phyloP scores from a whole-genome alignment of 2,797 vertebrate species.

The Craterocephalus amniculus region DNA sequence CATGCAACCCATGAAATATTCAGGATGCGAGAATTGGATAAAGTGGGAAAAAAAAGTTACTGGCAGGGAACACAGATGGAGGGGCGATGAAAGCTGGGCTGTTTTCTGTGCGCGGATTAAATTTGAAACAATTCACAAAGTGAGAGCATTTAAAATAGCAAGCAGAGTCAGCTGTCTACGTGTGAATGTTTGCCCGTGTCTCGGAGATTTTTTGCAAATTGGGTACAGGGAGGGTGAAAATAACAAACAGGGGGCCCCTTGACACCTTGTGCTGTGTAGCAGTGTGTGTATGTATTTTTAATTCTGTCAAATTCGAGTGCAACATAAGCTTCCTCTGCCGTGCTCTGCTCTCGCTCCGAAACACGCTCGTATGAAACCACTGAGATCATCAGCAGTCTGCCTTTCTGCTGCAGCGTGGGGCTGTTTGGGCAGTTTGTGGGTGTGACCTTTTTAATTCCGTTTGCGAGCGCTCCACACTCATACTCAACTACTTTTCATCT shows the following conservation, averaged over 20 bases:
- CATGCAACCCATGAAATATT: conserved; percentile 14
- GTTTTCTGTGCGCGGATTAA: conserved; percentile 39
- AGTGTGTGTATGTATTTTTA: conserved; percentile 57
- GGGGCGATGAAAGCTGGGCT: conserved; percentile 34
- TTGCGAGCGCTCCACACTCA: conserved; percentile 13
- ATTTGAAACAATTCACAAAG: conserved; percentile 54
- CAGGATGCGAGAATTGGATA: conserved; percentile 21
- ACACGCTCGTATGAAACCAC: conserved; percentile 68
- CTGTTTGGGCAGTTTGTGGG: conserved; percentile 34
- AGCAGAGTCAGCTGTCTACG: conserved; percentile 44
- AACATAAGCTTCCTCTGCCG: conserved; percentile 61
- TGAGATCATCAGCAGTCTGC: conserved; percentile 55
- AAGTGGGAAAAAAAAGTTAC: conserved; percentile 22
- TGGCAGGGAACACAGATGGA: conserved; percentile 15
- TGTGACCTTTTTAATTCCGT: conserved; percentile 12
- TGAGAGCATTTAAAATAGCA: conserved; percentile 55
- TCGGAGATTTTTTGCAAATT: conserved; percentile 52
- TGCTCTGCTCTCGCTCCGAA: conserved; percentile 62
- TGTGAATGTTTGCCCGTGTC: conserved; percentile 45
- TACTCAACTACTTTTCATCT: conserved; percentile 14
- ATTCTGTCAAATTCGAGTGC: conserved; percentile 45
- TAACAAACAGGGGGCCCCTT: conserved; percentile 56
- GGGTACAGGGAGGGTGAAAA: conserved; percentile 54
- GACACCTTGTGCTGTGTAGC: conserved; percentile 53
- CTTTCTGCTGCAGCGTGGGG: conserved; percentile 28